Conservation (phyloP, 2,797 vertebrate species). For the Sitta carolinensis region DNA sequence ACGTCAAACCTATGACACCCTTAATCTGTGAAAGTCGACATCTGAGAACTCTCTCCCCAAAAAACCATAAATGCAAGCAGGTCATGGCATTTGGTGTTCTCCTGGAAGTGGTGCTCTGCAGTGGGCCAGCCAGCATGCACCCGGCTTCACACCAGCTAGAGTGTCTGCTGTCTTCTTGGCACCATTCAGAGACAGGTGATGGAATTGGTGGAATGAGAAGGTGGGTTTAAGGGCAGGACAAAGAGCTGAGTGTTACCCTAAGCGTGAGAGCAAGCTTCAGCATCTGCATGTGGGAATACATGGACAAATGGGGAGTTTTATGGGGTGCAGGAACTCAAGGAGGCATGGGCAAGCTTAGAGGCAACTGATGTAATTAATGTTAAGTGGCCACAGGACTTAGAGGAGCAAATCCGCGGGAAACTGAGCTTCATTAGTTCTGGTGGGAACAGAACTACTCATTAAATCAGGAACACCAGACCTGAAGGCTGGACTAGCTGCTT, state of each 20-base stretch:
- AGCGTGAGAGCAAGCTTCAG: background rate
- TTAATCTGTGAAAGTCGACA: background rate
- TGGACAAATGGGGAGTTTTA: background rate
- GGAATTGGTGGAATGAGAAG: background rate
- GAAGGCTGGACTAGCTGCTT: background rate
- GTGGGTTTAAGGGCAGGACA: background rate
- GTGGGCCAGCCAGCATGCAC: background rate
- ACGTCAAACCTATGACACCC: no score
- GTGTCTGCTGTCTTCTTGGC: background rate
- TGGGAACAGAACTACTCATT: slow-evolving; percentile 5
- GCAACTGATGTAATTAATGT: background rate
- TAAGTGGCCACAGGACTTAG: background rate
- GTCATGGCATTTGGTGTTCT: background rate
- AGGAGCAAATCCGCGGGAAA: background rate
- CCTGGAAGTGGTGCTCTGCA: background rate
- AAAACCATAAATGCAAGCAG: background rate
- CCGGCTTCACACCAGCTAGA: background rate
- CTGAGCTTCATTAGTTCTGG: slow-evolving; percentile 3
- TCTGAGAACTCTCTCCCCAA: background rate
- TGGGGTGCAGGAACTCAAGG: background rate
- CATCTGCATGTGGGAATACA: background rate
- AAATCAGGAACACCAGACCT: background rate
- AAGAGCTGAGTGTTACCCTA: background rate
- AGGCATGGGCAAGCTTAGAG: background rate
- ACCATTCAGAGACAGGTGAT: rapidly evolving